These are phyloP conservation scores for Sylvilagus floridanus DNA, from an alignment of 2,797 vertebrate species.

Conservation along the genomic window DNA sequence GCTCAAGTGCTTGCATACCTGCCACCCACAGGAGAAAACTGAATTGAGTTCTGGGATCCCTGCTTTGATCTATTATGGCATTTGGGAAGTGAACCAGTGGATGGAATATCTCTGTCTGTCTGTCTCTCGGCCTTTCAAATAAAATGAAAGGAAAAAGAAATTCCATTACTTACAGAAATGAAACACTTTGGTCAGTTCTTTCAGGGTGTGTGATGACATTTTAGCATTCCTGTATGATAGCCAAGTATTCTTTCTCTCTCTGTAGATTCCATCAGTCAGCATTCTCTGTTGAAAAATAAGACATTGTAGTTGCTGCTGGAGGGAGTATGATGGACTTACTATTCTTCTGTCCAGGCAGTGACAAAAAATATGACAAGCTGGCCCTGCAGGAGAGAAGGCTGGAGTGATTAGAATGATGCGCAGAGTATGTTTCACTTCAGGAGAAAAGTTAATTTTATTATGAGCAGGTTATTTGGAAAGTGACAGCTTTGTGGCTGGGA, in stretches of 20 bases:
- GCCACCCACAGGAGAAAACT: no score
- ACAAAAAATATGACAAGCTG: no score
- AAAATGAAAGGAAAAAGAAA: no score
- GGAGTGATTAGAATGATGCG: not conserved
- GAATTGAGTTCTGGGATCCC: no score
- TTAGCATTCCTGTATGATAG: not conserved
- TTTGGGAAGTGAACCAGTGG: no score
- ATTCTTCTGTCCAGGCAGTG: not conserved
- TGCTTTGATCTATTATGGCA: no score
- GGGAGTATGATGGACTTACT: not conserved
- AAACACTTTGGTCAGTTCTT: fast-evolving
- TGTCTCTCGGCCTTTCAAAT: no score
- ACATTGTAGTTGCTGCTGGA: not conserved
- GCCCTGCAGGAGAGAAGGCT: not conserved
- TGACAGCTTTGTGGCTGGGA: slow-evolving; percentile 44
- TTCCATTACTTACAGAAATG: no score
- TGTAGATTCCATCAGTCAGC: not conserved
- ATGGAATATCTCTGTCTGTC: no score
- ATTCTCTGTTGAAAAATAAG: not conserved
- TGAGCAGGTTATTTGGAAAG: slow-evolving; percentile 54
- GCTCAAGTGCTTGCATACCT: no score
- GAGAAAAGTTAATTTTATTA: slow-evolving; percentile 62
- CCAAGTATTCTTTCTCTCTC: not conserved
- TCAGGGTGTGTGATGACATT: fast-evolving
- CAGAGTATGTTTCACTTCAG: slow-evolving; percentile 42